These are phyloP conservation scores for Chelon auratus DNA, from an alignment of 2,797 vertebrate genomes.

Conservation along the genomic window DNA sequence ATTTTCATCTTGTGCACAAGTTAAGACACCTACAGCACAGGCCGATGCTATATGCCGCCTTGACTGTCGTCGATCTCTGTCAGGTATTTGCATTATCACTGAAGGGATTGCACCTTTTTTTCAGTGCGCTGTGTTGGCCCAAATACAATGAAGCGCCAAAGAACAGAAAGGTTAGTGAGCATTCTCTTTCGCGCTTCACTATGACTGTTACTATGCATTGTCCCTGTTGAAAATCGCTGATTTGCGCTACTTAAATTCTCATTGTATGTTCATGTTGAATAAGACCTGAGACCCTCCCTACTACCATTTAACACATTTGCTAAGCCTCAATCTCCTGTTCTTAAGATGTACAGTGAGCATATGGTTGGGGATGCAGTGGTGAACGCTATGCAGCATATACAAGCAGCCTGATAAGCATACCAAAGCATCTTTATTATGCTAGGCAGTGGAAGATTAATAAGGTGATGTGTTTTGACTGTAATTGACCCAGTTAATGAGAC, in stretches of 20 bases:
- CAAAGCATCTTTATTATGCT: slow-evolving; percentile 54
- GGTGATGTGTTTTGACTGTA: slow-evolving; percentile 71
- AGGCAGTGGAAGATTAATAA: slow-evolving; percentile 69
- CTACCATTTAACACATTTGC: slow-evolving; percentile 3
- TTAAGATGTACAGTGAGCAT: slow-evolving; percentile 30
- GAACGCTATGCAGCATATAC: slow-evolving; percentile 35
- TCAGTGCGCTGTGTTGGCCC: not conserved
- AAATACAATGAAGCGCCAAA: not conserved
- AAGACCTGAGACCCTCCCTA: slow-evolving; percentile 2
- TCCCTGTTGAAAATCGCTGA: not conserved
- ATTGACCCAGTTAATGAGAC: slow-evolving; percentile 81
- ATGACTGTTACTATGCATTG: slow-evolving; percentile 6
- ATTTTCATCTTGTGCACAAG: no score
- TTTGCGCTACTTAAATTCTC: not conserved
- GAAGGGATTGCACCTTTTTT: no score
- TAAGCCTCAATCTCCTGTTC: slow-evolving; percentile 2
- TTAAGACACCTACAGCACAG: no score
- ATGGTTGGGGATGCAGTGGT: slow-evolving; percentile 35
- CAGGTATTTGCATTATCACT: no score
- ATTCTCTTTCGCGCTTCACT: not conserved
- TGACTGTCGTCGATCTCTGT: no score
- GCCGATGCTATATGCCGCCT: no score
- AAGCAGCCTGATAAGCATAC: slow-evolving; percentile 41
- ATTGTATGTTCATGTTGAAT: not conserved
- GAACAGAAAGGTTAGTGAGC: not conserved